phyloP scores from a whole-genome alignment of 1,140 invertebrate genomes.

The Akabosia matsudoensis region DNA sequence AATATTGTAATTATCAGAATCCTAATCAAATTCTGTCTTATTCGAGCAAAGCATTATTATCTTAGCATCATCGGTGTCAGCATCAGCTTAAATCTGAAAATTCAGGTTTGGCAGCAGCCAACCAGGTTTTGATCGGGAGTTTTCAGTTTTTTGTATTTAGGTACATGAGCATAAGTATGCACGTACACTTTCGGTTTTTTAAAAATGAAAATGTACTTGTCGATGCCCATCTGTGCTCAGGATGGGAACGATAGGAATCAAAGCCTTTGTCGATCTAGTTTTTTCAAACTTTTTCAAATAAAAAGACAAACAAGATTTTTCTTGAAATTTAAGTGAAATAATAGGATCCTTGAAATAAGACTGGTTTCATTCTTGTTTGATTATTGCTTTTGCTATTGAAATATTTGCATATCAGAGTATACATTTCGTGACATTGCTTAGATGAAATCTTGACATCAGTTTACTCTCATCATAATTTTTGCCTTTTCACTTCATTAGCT shows the following conservation, averaged over 20 bases:
- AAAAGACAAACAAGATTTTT: background rate
- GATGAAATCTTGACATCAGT: background rate
- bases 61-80: background rate
- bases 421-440: background rate
- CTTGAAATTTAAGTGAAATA: background rate
- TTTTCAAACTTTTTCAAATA: background rate
- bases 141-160: background rate
- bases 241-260: no score
- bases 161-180: background rate
- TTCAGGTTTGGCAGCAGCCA: conserved; percentile 9
- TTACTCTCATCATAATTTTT: background rate
- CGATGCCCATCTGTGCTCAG: conserved; percentile 8
- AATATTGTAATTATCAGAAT: background rate
- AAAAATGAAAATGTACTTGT: background rate
- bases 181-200: background rate
- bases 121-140: background rate
- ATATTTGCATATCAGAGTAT: background rate
- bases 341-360: background rate
- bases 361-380: background rate
- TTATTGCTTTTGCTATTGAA: background rate
- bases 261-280: background rate
- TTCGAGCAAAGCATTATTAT: background rate
- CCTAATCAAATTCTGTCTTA: background rate
- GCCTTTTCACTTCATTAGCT: conserved; percentile 2
- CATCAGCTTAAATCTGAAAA: conserved; percentile 3